Conservation (phyloP, 2,797 vertebrate species). For the Gephyroberyx darwinii region DNA sequence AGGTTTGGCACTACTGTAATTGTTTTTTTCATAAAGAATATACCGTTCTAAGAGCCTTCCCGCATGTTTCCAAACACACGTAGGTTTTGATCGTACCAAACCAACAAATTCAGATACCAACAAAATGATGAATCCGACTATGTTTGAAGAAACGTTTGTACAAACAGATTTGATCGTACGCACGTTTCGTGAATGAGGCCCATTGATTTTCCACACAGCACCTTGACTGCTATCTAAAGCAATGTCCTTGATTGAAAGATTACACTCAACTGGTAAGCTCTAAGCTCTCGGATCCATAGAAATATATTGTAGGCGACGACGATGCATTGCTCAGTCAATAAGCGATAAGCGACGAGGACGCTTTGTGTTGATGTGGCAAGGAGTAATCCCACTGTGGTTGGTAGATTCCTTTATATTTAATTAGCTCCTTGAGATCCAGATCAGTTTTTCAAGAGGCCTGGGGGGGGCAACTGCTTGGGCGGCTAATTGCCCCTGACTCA, state of each 20-base stretch:
- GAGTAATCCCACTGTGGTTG: conserved; percentile 10
- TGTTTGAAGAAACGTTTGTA: too few relatives aligned
- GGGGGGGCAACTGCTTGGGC: neutral
- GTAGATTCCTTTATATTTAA: conserved; percentile 9
- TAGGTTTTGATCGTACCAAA: too few relatives aligned
- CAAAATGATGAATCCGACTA: too few relatives aligned
- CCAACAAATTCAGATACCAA: too few relatives aligned
- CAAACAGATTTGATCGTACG: too few relatives aligned
- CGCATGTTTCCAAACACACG: too few relatives aligned
- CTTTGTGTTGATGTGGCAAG: conserved; percentile 43
- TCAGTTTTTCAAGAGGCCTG: neutral
- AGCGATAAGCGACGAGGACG: conserved; percentile 36
- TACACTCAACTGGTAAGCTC: conserved; percentile 4
- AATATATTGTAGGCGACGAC: conserved; percentile 8
- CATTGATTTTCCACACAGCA: conserved; percentile 18
- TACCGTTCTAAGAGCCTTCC: too few relatives aligned
- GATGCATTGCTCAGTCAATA: conserved; percentile 35
- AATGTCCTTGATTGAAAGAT: conserved; percentile 1
- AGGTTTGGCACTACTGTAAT: too few relatives aligned
- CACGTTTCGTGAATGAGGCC: too few relatives aligned
- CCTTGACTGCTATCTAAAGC: conserved; percentile 23
- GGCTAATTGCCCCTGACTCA: too few relatives aligned
- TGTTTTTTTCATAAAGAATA: too few relatives aligned
- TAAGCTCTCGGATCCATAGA: conserved; percentile 10
- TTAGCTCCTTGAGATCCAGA: conserved; percentile 4